Evolutionary conservation across 2,888 invertebrate species (phyloP), one percentile per base, ranked within the genome.

Genomic region (Crematogaster levior): DNA sequence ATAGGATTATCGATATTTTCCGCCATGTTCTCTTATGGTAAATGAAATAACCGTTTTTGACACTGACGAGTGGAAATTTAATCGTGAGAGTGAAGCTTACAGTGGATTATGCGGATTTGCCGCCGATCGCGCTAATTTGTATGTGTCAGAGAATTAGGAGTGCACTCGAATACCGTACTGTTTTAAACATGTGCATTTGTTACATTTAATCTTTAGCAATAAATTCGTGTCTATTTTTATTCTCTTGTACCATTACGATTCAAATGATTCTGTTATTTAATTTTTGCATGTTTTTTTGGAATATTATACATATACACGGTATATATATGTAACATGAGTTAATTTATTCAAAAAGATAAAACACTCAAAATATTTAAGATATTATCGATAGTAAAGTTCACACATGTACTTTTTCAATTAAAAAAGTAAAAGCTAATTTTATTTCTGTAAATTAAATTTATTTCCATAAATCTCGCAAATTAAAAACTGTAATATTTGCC

Each of bases 51-150:
- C 5, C 21, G 21, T 65, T 77, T 65, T 43, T 65, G 18, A 63
- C 37, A n/a, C 51, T 51, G 51, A 65, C 27, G 18, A 65, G 1
- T 3, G 27, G 53, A 56, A 65, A 77, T 65, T 30, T 24, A 40
- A 53, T 30, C n/a, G 51, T 15, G 27, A 61, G 30, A 53, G 27
- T 1, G 12, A 3, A 53, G 53, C 30, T 65, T 18, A 27, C 27
- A n/a, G 2, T 40, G 40, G 30, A 65, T 77, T 77, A 77, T 56
- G 3, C 4, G 12, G 66, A 66, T 66, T 66, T 53, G 18, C 7
- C 18, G 27, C 1, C 37, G 40, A 66, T 77, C 43, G 53, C 56
- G 53, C 40, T 77, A 77, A 77, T 65, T 56, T 40, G 15, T 56
- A 43, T 9, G 24, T 24, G 30, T 21, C 30, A n/a, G 43, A 56